A percentile compares a stretch with the other conserved stretches of the same genome.
phyloP scores from a whole-genome alignment of 2,888 invertebrate species.

The Microctonus aethiopoides region DNA sequence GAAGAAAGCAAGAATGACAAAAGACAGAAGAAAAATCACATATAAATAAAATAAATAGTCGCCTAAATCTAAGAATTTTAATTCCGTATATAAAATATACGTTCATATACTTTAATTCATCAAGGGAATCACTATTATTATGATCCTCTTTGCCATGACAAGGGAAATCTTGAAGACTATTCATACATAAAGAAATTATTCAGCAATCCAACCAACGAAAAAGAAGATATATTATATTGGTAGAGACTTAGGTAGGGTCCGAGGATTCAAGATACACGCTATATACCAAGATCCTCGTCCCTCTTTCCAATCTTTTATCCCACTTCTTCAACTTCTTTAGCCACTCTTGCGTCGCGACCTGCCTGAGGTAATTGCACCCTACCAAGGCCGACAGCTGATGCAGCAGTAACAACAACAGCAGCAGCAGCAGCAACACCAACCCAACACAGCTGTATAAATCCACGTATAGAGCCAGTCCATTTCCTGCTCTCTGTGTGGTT shows the following conservation, averaged over 20 bases:
- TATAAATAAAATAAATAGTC: slow-evolving; percentile 13
- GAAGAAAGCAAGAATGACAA: background rate
- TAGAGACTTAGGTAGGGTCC: background rate
- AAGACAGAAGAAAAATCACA: background rate
- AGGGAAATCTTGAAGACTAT: background rate
- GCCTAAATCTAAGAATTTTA: background rate
- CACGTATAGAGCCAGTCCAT: slow-evolving; percentile 34
- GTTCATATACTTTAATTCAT: too few species aligned
- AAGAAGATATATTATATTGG: slow-evolving; percentile 13
- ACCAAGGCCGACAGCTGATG: slow-evolving; percentile 68
- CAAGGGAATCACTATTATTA: background rate
- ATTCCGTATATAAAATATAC: too few species aligned
- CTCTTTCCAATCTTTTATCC: slow-evolving; percentile 21
- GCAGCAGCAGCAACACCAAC: slow-evolving; percentile 8
- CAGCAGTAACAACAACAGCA: slow-evolving; percentile 53
- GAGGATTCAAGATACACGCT: background rate
- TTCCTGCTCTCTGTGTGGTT: slow-evolving; percentile 37
- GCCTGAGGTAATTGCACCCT: slow-evolving; percentile 66
- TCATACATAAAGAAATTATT: background rate
- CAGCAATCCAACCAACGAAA: background rate
- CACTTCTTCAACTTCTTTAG: slow-evolving; percentile 31
- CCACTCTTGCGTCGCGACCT: slow-evolving; percentile 45
- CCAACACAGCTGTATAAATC: slow-evolving; percentile 42
- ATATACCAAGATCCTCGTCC: background rate
- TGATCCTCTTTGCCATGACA: slow-evolving; percentile 7